phyloP scores from a whole-genome alignment of 2,797 vertebrate genomes.

The Hapalemur alaotrensis region DNA sequence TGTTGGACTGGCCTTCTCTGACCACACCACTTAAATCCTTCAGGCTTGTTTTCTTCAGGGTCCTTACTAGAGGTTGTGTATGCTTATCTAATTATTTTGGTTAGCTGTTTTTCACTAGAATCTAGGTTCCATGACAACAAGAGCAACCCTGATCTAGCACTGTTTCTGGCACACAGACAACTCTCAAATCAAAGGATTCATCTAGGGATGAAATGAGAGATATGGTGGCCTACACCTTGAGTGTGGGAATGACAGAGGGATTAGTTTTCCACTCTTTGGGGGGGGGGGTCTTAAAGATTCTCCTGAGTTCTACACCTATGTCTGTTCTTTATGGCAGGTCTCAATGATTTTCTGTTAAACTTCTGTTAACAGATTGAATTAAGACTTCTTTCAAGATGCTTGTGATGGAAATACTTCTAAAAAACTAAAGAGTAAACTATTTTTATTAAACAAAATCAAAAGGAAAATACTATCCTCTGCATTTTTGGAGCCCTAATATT shows the following conservation, averaged over 20 bases:
- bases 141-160: background rate
- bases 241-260: background rate
- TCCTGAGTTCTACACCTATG: background rate
- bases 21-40: background rate
- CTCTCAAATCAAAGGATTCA: background rate
- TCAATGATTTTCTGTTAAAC: background rate
- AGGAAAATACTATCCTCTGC: background rate
- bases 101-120: background rate
- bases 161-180: background rate
- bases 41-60: background rate
- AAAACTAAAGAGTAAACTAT: background rate
- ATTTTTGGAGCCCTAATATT: background rate
- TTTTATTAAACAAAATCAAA: conserved; percentile 3
- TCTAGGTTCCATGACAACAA: background rate
- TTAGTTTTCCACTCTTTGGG: background rate
- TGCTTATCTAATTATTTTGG: background rate
- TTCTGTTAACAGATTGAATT: conserved; percentile 10
- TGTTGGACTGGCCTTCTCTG: background rate
- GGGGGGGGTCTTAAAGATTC: background rate
- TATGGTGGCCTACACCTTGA: background rate
- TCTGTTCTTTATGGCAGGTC: background rate
- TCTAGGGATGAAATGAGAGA: background rate
- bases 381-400: background rate
- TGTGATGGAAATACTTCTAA: background rate
- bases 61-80: background rate